Evolutionary conservation across 2,797 vertebrate genomes (phyloP), one percentile per base, ranked within the genome.

Genomic region (Hydrolagus colliei): DNA sequence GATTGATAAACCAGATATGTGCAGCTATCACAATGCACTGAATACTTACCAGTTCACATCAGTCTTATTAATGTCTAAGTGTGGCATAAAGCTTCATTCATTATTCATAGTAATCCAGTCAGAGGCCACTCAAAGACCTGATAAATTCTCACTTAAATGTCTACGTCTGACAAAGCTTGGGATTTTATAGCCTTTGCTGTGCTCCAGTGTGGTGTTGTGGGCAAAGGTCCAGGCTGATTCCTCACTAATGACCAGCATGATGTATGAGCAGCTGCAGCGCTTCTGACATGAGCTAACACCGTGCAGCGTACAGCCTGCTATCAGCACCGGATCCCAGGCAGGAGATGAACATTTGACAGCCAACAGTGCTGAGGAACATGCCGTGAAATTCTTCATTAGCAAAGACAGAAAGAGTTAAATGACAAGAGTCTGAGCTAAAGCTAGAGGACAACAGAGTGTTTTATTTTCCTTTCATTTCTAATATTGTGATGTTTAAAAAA

Each of bases 61-160:
- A 92, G 92, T 95, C 94, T 96, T 96, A 97, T 97, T 97, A 97
- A 96, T 95, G 95, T 95, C 94, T 90, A 91, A 89, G 93, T 90
- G 93, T 92, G 94, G 95, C 92, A 94, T 94, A 94, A 93, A 95
- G 94, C 93, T 93, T 96, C 96, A 98, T 98, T 97, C 96, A 98
- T 98, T 97, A 99, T 99, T 98, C 97, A 99, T 97, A 94, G 91
- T 92, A 89, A 92, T 92, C 93, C 94, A 96, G 95, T 95, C 95
- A 95, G 96, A 97, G 97, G 96, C 96, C 97, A 96, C 93, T 91
- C 89, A 89, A 92, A 93, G 93, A 92, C 95, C 95, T 96, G 97
- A 97, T 98, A 97, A 97, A 98, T 96, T 96, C 95, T 94, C 94
- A 92, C 96, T 95, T 96, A 96, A 96, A 96, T 97, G 97, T 98